Percentiles rank a stretch among this genome's conserved stretches.
phyloP scores from a whole-genome alignment of 2,113 vertebrate genomes.

The Bujurquina vittata region DNA sequence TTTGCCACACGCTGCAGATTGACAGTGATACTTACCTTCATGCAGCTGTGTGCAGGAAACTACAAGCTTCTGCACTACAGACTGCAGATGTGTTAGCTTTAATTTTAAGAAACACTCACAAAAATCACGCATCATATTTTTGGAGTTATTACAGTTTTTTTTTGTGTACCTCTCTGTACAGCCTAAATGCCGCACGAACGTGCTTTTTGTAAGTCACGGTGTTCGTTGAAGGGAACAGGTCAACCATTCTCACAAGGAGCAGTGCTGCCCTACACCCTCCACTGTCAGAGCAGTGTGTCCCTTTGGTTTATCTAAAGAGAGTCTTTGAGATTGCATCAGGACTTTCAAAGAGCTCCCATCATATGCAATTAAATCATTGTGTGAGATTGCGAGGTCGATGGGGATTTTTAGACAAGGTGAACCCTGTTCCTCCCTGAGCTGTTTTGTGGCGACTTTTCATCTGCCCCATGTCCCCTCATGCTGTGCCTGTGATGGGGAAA shows the following conservation, averaged over 20 bases:
- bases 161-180: not conserved
- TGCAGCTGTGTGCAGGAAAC: not conserved
- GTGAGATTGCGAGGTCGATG: slow-evolving; percentile 20
- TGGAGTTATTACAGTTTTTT: not conserved
- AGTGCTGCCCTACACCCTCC: not conserved
- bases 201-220: not conserved
- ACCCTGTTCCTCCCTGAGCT: slow-evolving; percentile 7
- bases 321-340: slow-evolving; percentile 60
- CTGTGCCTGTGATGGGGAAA: slow-evolving; percentile 22
- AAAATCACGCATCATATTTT: not conserved
- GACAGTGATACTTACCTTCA: too few species aligned
- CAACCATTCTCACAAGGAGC: not conserved
- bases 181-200: not conserved
- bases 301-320: slow-evolving; percentile 40
- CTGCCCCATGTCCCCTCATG: slow-evolving; percentile 25
- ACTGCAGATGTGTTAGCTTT: not conserved
- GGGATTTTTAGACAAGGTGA: slow-evolving; percentile 55
- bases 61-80: not conserved
- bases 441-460: slow-evolving; percentile 7
- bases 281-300: not conserved
- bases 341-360: slow-evolving; percentile 49
- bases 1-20: not conserved
- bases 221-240: slow-evolving; percentile 5
- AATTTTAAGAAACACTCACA: not conserved
- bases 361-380: slow-evolving; percentile 49